These are phyloP conservation scores for Montipora cactus DNA, from an alignment of 64 coral and sea anemone genomes.

Conservation along the genomic window DNA sequence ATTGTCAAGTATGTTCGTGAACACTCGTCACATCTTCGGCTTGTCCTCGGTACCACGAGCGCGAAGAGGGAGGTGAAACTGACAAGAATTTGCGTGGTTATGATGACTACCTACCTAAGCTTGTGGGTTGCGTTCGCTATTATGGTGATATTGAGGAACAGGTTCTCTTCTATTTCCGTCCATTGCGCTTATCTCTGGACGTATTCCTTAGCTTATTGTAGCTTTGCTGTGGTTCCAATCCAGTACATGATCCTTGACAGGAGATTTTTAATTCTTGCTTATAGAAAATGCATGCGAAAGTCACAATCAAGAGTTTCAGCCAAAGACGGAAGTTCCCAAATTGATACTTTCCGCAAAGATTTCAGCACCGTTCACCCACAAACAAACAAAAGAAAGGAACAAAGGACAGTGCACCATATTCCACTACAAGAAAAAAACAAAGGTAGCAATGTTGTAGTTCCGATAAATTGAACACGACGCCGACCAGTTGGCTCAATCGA, in stretches of 20 bases:
- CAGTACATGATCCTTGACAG: slow-evolving; percentile 80
- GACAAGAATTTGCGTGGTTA: slow-evolving; percentile 55
- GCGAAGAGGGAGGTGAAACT: slow-evolving; percentile 55
- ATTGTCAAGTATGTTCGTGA: slow-evolving; percentile 56
- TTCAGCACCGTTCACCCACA: not conserved
- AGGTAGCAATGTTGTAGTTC: no score
- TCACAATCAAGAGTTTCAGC: not conserved
- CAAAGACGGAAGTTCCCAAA: not conserved
- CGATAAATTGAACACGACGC: no score
- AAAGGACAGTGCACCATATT: not conserved
- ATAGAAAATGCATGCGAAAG: not conserved
- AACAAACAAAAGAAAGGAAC: not conserved
- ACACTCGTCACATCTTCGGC: slow-evolving; percentile 46
- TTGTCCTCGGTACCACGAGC: slow-evolving; percentile 34
- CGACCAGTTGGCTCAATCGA: no score
- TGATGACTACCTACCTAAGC: slow-evolving; percentile 52
- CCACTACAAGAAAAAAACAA: no score
- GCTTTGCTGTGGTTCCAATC: slow-evolving; percentile 71
- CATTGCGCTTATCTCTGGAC: slow-evolving; percentile 73
- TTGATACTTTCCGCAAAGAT: not conserved
- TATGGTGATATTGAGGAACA: slow-evolving; percentile 62
- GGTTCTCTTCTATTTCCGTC: slow-evolving; percentile 4
- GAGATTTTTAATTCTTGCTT: slow-evolving; percentile 17
- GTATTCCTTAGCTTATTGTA: slow-evolving; percentile 54
- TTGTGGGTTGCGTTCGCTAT: slow-evolving; percentile 60